phyloP scores from a whole-genome alignment of 2,797 vertebrate genomes.

The Oreochromis grahami region DNA sequence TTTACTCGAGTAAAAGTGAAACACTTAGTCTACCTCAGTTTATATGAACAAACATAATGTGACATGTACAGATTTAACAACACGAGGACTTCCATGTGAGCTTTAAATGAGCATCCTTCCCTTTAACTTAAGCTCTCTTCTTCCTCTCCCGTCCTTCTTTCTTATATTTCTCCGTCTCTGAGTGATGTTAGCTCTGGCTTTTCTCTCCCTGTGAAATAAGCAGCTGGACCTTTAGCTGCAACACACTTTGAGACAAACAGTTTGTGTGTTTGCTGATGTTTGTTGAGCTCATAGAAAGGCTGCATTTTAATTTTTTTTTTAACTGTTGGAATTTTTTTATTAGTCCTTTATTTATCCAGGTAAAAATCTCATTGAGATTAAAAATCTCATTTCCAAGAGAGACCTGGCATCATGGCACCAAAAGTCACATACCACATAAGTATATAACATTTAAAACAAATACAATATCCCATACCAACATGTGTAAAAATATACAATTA shows the following conservation, averaged over 20 bases:
- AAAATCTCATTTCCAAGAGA: no score
- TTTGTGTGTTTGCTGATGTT: neutral
- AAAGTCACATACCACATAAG: no score
- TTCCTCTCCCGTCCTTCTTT: neutral
- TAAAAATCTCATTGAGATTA: no score
- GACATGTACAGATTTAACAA: neutral
- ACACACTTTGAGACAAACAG: neutral
- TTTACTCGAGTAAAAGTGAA: neutral
- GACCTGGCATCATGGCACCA: no score
- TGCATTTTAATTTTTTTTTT: rapidly evolving
- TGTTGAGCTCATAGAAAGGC: neutral
- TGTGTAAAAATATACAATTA: no score
- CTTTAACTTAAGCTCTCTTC: neutral
- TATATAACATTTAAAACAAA: no score
- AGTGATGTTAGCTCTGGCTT: neutral
- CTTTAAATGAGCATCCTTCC: neutral
- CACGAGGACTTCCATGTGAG: rapidly evolving
- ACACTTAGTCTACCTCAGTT: neutral
- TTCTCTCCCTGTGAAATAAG: neutral
- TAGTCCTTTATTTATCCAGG: no score
- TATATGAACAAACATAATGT: neutral
- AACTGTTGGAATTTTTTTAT: neutral
- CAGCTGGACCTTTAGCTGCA: neutral
- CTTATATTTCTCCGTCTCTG: neutral
- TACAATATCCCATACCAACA: no score